A percentile compares a stretch with the other conserved stretches of the same genome.
Evolutionary conservation across 2,888 invertebrate species (phyloP).

Genomic region (Trachelus stipa): DNA sequence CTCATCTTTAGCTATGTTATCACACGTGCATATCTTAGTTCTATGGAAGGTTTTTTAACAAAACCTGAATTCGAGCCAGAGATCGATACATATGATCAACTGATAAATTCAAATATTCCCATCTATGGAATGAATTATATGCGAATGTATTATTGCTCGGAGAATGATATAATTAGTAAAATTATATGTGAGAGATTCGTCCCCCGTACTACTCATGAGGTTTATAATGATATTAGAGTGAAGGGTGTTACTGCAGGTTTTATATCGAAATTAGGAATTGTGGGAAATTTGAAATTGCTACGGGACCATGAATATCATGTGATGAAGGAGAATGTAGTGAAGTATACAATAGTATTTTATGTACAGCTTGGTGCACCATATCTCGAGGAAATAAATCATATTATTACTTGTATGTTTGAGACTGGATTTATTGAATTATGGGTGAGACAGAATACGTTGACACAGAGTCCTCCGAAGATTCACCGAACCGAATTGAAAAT

Average conservation of each 20-base stretch:
- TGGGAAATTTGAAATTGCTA: constrained; percentile 8
- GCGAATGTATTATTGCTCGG: constrained; percentile 2
- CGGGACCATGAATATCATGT: constrained; percentile 2
- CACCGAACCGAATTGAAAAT: not conserved
- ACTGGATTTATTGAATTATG: constrained; percentile 11
- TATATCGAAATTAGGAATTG: not conserved
- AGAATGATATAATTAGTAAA: not conserved
- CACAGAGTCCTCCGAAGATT: not conserved
- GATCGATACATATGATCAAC: constrained; percentile 1
- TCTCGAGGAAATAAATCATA: constrained; percentile 9
- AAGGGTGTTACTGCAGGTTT: constrained; percentile 3
- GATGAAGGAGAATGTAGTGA: constrained; percentile 7
- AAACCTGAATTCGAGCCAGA: constrained; percentile 4
- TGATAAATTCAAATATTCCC: constrained; percentile 6
- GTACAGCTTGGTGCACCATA: constrained; percentile 6
- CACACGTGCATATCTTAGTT: constrained; percentile 6
- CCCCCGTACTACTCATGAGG: not conserved
- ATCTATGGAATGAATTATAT: not conserved
- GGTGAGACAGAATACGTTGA: constrained; percentile 2
- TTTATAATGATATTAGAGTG: constrained; percentile 2
- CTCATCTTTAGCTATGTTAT: constrained; percentile 18
- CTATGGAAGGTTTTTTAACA: constrained; percentile 13
- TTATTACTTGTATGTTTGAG: constrained; percentile 8
- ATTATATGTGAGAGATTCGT: constrained; percentile 7
- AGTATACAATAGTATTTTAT: constrained; percentile 10